Evolutionary conservation across 1,140 invertebrate genomes (phyloP).

Genomic region (Bombus superbus): DNA sequence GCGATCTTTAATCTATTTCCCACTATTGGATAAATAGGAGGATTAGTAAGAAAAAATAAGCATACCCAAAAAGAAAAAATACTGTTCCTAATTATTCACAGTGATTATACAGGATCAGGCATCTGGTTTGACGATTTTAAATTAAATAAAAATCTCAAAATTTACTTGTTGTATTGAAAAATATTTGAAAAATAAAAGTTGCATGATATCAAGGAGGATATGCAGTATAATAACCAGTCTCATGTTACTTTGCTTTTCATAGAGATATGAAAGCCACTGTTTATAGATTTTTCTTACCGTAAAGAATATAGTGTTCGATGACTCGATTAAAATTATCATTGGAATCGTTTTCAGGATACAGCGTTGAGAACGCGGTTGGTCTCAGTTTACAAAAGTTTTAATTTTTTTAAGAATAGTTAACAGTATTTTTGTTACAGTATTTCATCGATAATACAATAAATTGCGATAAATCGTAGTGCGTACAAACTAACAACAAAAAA

Average conservation of each 20-base stretch:
- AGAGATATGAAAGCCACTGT: neutral
- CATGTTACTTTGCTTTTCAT: neutral
- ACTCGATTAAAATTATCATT: neutral
- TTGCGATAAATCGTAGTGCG: constrained; percentile 78
- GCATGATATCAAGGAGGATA: neutral
- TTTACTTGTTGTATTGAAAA: neutral
- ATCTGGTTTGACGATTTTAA: neutral
- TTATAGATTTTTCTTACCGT: too few relatives aligned
- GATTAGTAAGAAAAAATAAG: neutral
- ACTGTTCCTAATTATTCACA: neutral
- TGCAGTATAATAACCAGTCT: neutral
- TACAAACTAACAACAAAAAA: constrained; percentile 79
- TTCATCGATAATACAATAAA: constrained; percentile 80
- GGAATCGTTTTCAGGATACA: neutral
- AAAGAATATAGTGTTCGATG: neutral
- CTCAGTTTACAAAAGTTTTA: constrained; percentile 82
- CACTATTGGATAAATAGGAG: neutral
- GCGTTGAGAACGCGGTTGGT: constrained; percentile 2
- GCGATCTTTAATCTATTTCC: neutral
- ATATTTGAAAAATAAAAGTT: neutral
- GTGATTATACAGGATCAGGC: neutral
- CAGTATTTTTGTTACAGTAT: constrained; percentile 82
- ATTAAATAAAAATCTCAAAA: neutral
- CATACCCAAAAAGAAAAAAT: neutral
- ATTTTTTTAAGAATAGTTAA: constrained; percentile 82